These are phyloP conservation scores for Temnothorax ravouxi DNA, from an alignment of 2,888 invertebrate species.

Conservation along the genomic window DNA sequence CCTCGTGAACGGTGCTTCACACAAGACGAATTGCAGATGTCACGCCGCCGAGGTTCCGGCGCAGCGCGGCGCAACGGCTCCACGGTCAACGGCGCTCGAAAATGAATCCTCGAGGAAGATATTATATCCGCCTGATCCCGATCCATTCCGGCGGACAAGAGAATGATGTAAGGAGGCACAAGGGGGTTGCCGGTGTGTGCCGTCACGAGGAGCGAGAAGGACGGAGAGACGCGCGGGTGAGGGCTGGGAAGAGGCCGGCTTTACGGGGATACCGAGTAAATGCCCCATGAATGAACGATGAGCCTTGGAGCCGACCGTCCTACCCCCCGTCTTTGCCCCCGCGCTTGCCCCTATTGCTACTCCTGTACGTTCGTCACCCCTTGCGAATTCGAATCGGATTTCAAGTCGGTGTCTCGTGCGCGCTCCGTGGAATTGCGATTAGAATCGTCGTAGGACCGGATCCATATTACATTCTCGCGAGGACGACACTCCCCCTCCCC, in stretches of 20 bases:
- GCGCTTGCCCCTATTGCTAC: constrained; percentile 57
- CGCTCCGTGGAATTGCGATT: constrained; percentile 78
- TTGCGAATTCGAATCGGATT: constrained; percentile 83
- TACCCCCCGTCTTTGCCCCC: constrained; percentile 59
- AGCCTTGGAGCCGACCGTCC: constrained; percentile 79
- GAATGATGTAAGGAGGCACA: constrained; percentile 80
- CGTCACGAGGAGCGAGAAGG: constrained; percentile 52
- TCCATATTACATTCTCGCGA: constrained; percentile 79
- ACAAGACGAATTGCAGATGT: constrained; percentile 58
- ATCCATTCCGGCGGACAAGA: constrained; percentile 83
- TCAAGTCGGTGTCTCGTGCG: constrained; percentile 74
- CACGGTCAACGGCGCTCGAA: constrained; percentile 71
- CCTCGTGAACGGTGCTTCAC: constrained; percentile 57
- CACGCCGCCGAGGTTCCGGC: constrained; percentile 51
- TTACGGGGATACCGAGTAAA: constrained; percentile 85
- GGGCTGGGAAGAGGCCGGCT: constrained; percentile 77
- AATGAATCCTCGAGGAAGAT: constrained; percentile 81
- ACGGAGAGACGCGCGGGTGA: constrained; percentile 43
- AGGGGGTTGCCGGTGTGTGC: constrained; percentile 61
- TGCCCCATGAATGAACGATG: constrained; percentile 86
- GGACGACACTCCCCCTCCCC: constrained; percentile 47
- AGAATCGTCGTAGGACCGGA: constrained; percentile 72
- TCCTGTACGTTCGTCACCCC: constrained; percentile 51
- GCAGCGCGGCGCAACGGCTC: constrained; percentile 21
- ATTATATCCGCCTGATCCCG: constrained; percentile 82